These are phyloP conservation scores for Seriola rivoliana DNA, from an alignment of 2,113 vertebrate genomes.

Conservation along the genomic window DNA sequence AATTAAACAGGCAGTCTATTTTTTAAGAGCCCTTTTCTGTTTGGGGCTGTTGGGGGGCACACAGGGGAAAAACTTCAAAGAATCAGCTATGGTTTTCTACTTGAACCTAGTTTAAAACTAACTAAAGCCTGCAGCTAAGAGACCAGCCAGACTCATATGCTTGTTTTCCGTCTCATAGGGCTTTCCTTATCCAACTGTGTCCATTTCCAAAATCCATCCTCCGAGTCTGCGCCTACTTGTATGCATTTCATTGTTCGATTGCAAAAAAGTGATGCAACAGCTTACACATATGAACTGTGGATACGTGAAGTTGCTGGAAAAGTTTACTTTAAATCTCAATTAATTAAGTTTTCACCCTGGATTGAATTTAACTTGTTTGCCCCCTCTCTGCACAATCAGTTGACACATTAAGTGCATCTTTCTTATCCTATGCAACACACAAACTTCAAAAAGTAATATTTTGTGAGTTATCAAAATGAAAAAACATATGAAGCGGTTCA, in stretches of 20 bases:
- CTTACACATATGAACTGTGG: neutral
- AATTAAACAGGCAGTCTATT: constrained; percentile 68
- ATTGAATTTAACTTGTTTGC: too few relatives aligned
- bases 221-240: neutral
- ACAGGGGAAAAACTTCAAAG: constrained; percentile 72
- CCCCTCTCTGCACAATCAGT: neutral
- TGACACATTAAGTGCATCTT: neutral
- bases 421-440: neutral
- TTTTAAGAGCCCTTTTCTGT: constrained; percentile 62
- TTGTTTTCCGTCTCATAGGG: constrained; percentile 9
- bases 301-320: too few relatives aligned
- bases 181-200: constrained; percentile 26
- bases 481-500: neutral
- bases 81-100: constrained; percentile 35
- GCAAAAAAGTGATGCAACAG: neutral
- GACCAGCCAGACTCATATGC: constrained; percentile 22
- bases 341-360: too few relatives aligned
- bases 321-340: too few relatives aligned
- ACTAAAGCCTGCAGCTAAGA: constrained; percentile 57
- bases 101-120: constrained; percentile 59
- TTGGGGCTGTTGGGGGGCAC: constrained; percentile 46
- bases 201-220: constrained; percentile 8
- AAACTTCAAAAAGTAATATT: neutral
- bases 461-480: neutral
- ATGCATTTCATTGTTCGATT: neutral